A percentile compares a stretch with the other conserved stretches of the same genome.
Conservation (phyloP, 30 jellyfish, hydroid and myxozoan species). For the Chrysaora quinquecirrha region DNA sequence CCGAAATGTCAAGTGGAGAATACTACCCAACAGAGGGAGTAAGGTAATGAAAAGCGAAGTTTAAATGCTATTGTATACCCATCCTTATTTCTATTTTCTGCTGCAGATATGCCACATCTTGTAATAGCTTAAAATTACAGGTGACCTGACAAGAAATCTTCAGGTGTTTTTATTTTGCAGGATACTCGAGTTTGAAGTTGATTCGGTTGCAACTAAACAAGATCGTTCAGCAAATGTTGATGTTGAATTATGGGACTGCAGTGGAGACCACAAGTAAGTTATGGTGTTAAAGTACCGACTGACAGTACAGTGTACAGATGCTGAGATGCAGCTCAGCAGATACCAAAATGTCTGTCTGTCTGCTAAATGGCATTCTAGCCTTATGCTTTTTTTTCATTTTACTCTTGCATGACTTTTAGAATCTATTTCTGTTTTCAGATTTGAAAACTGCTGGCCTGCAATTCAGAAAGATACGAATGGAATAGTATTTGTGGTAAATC, state of each 20-base stretch:
- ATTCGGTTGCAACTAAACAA: conserved; percentile 67
- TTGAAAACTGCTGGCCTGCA: conserved; percentile 97
- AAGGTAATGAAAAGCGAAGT: conserved; percentile 67
- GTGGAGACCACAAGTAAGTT: conserved; percentile 91
- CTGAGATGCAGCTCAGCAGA: neutral
- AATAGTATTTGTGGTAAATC: conserved; percentile 73
- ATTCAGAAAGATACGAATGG: conserved; percentile 87
- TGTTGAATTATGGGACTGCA: conserved; percentile 98
- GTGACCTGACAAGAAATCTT: no score
- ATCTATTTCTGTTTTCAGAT: conserved; percentile 31
- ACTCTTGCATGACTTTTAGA: neutral
- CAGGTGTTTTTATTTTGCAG: conserved; percentile 47
- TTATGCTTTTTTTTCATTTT: no score
- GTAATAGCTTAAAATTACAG: no score
- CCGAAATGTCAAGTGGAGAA: conserved; percentile 94
- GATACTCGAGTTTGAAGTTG: conserved; percentile 93
- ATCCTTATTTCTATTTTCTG: no score
- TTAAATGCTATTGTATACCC: no score
- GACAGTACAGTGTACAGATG: no score
- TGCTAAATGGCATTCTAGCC: no score
- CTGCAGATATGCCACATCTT: no score
- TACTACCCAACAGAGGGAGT: conserved; percentile 96
- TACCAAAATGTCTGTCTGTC: no score
- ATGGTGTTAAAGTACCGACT: no score
- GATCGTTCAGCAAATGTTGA: conserved; percentile 82